Percentiles rank a stretch among this genome's conserved stretches.
Conservation (phyloP, 1,140 invertebrate species). For the Aphis craccivora region DNA sequence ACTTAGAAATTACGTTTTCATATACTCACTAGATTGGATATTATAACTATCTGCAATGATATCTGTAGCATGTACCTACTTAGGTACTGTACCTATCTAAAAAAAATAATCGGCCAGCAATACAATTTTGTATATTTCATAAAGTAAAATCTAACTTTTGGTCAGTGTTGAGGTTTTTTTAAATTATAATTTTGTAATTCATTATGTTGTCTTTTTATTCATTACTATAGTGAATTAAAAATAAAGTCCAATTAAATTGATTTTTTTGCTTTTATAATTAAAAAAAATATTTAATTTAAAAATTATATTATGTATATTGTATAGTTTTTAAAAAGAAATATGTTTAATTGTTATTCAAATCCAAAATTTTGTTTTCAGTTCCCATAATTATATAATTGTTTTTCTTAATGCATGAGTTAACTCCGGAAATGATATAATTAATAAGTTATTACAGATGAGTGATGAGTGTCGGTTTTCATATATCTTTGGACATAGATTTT, state of each 20-base stretch:
- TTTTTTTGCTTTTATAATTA: neutral
- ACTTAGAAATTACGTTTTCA: neutral
- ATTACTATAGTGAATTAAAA: neutral
- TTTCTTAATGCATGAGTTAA: slow-evolving; percentile 34
- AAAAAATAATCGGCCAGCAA: neutral
- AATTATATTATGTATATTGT: neutral
- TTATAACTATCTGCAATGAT: neutral
- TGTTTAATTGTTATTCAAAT: slow-evolving; percentile 9
- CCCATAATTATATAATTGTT: slow-evolving; percentile 23
- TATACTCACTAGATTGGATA: neutral
- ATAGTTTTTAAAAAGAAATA: neutral
- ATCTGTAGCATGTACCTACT: neutral
- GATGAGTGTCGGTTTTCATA: neutral
- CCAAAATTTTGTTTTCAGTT: slow-evolving; percentile 36
- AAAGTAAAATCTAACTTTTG: neutral
- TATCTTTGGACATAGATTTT: slow-evolving; percentile 7
- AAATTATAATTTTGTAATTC: neutral
- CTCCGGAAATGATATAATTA: slow-evolving; percentile 37
- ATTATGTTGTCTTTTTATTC: neutral
- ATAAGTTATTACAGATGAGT: neutral
- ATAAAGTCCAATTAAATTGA: neutral
- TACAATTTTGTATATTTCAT: too few species aligned
- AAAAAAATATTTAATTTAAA: neutral
- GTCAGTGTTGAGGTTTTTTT: neutral
- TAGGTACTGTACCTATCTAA: too few species aligned